Conservation (phyloP, 2,888 invertebrate species). For the Slavum lentiscoides region DNA sequence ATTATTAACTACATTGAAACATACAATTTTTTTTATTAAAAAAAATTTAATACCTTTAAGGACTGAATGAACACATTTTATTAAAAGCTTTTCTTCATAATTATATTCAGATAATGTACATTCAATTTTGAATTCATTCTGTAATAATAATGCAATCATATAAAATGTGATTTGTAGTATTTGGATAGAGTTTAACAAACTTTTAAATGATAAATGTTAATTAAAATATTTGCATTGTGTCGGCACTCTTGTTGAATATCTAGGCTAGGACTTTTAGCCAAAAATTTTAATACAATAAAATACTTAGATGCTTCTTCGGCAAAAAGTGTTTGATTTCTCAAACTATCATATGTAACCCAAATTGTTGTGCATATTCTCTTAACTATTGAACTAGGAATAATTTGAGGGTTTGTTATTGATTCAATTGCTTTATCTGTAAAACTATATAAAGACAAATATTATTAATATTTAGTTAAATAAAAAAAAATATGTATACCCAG, state of each 20-base stretch:
- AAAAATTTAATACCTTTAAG: conserved; percentile 21
- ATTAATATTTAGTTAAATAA: background rate
- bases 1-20: background rate
- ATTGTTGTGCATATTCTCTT: conserved; percentile 59
- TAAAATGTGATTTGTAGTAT: background rate
- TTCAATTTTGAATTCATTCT: conserved; percentile 46
- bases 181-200: conserved; percentile 14
- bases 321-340: conserved; percentile 26
- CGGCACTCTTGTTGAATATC: conserved; percentile 24
- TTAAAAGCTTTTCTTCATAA: conserved; percentile 30
- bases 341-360: conserved; percentile 58
- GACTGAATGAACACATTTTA: conserved; percentile 31
- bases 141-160: conserved; percentile 8
- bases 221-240: conserved; percentile 23
- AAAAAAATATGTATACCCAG: conserved; percentile 52
- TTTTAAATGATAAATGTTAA: conserved; percentile 43
- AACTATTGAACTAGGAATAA: conserved; percentile 55
- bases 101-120: conserved; percentile 33
- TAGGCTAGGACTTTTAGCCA: conserved; percentile 38
- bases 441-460: conserved; percentile 55
- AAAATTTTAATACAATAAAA: conserved; percentile 37
- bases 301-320: conserved; percentile 27
- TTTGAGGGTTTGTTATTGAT: conserved; percentile 38
- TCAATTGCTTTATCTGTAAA: conserved; percentile 56
- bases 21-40: background rate